Evolutionary conservation across 2,888 invertebrate genomes (phyloP), one percentile per base, ranked within the genome.

Genomic region (Platypus cylindrus): DNA sequence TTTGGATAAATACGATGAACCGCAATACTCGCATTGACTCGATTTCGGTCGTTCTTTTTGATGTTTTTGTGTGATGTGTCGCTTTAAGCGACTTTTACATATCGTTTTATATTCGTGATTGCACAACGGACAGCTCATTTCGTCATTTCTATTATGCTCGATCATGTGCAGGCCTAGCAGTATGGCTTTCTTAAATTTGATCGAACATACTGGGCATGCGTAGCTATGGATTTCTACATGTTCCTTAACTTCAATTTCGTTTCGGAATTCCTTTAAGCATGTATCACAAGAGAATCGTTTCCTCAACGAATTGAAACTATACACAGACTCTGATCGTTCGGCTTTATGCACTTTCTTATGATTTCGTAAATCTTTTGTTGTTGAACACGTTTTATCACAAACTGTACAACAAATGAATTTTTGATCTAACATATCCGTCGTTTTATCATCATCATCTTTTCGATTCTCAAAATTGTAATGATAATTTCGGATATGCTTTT

Each of bases 61-160:
- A 38, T 60, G 60, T 11, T 49, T 52, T 11, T 51, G 48, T 30
- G 58, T 57, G 3, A 59, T 49, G 40, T 60, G 60, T 2, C 49
- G 49, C 9, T 51, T 37, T 12, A 60, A 46, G 2, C 51, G 44
- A 18, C 51, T 53, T 18, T 41, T 41, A 24, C 41, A 41, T 13
- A 51, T 41, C 30, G 50, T 49, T 4, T 41, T 41, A 3, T 55
- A 54, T 9, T 44, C 46, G 32, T 54, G 56, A 12, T 48, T 42
- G 34, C 60, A 60, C 11, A 40, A 15, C 5, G 43, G 43, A 32
- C 43, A 43, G 24, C 38, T 38, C 1, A 43, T 32, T 22, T 30
- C 18, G 1, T 33, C 36, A 5, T 40, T 34, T 2, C 38, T 34
- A 23, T 38, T 38, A 15, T 43, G 43, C 18, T 38, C 39, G 11